These are phyloP conservation scores for Plutomurus gul DNA, from an alignment of 1,140 invertebrate species.

Conservation along the genomic window DNA sequence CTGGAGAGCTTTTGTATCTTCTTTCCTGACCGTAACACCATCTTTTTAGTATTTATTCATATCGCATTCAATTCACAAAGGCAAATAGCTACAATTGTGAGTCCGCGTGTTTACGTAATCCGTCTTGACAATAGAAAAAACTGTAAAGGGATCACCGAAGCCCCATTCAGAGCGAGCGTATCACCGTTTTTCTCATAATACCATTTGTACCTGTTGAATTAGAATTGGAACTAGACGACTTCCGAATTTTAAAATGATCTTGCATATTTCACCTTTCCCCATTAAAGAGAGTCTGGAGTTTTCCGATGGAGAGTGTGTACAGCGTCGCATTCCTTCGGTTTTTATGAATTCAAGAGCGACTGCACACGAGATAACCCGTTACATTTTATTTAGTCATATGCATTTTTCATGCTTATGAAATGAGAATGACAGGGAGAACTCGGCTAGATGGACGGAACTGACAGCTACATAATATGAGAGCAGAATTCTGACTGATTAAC, in stretches of 20 bases:
- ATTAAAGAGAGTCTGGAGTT: background rate
- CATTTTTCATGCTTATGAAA: background rate
- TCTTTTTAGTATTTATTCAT: background rate
- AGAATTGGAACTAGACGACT: slow-evolving; percentile 11
- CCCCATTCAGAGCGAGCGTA: background rate
- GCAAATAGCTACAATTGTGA: background rate
- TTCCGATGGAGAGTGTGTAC: background rate
- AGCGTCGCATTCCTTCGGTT: background rate
- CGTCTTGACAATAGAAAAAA: background rate
- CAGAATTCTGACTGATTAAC: background rate
- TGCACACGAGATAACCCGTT: too few relatives aligned
- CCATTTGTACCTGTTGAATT: slow-evolving; percentile 27
- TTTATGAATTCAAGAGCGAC: background rate
- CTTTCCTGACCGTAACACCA: background rate
- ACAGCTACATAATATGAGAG: background rate
- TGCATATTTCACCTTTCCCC: background rate
- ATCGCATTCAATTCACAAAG: background rate
- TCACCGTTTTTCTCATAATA: background rate
- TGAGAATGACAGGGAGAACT: background rate
- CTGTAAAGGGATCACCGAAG: background rate
- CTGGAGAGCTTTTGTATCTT: too few relatives aligned
- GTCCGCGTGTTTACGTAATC: background rate
- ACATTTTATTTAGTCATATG: background rate
- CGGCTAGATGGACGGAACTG: background rate
- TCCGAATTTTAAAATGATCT: slow-evolving; percentile 19